Evolutionary conservation across 37 sponge, comb jelly and placozoan genomes (phyloP).

Genomic region (Tethya wilhelma): DNA sequence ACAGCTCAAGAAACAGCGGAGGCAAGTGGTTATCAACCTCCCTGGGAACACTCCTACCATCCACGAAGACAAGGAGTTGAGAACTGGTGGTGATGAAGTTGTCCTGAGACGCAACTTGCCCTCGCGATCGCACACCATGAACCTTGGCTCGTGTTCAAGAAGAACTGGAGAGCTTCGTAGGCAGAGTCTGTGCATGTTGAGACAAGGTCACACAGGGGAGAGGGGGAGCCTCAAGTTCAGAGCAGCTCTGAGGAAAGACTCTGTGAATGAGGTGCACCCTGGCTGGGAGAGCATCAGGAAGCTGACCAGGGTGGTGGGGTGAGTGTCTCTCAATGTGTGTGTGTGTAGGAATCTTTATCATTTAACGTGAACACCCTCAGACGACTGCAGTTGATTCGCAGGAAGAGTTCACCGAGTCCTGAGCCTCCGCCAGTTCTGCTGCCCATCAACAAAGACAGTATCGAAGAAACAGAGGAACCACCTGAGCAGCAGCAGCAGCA

Average conservation of each 20-base stretch:
- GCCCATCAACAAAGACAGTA: too few species aligned
- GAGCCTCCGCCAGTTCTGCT: background rate
- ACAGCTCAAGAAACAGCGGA: background rate
- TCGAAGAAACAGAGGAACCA: too few species aligned
- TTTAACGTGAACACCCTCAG: background rate
- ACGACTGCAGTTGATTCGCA: slow-evolving; percentile 13
- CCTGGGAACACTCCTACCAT: too few species aligned
- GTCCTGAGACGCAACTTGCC: background rate
- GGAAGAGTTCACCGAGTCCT: background rate
- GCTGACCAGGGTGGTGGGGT: slow-evolving; percentile 62
- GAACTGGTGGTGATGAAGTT: background rate
- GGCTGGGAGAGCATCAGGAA: slow-evolving; percentile 78
- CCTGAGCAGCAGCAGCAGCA: too few species aligned
- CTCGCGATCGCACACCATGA: slow-evolving; percentile 7
- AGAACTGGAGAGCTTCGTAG: slow-evolving; percentile 3
- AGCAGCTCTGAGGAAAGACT: slow-evolving; percentile 55
- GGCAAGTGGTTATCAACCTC: background rate
- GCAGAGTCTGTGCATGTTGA: slow-evolving; percentile 41
- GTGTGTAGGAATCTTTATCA: background rate
- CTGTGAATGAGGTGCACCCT: slow-evolving; percentile 74
- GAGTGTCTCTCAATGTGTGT: slow-evolving; percentile 18
- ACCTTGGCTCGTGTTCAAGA: background rate
- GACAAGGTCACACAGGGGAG: slow-evolving; percentile 52
- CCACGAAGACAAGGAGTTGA: background rate
- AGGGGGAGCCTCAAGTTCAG: slow-evolving; percentile 52